Evolutionary conservation across 2,113 vertebrate genomes (phyloP).

Genomic region (Scopus umbretta): DNA sequence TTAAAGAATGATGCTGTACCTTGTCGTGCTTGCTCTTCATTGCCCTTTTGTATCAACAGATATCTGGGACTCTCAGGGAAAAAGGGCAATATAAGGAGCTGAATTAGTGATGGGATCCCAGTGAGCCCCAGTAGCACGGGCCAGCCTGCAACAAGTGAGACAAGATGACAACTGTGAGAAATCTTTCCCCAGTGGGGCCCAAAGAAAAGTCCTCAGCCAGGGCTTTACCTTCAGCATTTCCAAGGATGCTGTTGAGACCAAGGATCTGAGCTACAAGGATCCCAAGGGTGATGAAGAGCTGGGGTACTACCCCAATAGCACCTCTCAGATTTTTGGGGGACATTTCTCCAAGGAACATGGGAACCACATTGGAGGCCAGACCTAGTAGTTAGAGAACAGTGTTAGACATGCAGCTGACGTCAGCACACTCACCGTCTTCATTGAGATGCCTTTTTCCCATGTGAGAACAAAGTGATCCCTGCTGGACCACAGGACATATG

Average conservation of each 20-base stretch:
- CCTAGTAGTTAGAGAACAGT: constrained; percentile 64
- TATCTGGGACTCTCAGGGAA: constrained; percentile 92
- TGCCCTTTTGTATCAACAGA: constrained; percentile 82
- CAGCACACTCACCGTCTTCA: not conserved
- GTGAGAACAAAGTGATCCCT: not conserved
- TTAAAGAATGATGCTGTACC: constrained; percentile 42
- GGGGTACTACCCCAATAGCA: constrained; percentile 81
- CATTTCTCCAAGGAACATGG: constrained; percentile 96
- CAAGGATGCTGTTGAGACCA: constrained; percentile 79
- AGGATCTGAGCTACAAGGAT: constrained; percentile 89
- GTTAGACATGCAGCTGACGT: not conserved
- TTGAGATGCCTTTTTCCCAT: not conserved
- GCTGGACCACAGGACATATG: too few relatives aligned
- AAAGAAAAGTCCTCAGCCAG: not conserved
- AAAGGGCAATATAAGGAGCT: constrained; percentile 84
- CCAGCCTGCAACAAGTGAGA: constrained; percentile 77
- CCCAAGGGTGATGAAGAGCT: constrained; percentile 91
- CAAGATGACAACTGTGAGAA: not conserved
- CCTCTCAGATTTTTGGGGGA: constrained; percentile 90
- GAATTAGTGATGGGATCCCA: constrained; percentile 78
- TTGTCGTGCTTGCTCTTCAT: constrained; percentile 69
- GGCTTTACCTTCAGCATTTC: constrained; percentile 74
- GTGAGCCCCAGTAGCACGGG: constrained; percentile 85
- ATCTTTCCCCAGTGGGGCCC: not conserved
- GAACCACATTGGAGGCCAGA: constrained; percentile 91